Evolutionary conservation across 2,113 vertebrate species (phyloP).

Genomic region (Benitochromis conjunctus): DNA sequence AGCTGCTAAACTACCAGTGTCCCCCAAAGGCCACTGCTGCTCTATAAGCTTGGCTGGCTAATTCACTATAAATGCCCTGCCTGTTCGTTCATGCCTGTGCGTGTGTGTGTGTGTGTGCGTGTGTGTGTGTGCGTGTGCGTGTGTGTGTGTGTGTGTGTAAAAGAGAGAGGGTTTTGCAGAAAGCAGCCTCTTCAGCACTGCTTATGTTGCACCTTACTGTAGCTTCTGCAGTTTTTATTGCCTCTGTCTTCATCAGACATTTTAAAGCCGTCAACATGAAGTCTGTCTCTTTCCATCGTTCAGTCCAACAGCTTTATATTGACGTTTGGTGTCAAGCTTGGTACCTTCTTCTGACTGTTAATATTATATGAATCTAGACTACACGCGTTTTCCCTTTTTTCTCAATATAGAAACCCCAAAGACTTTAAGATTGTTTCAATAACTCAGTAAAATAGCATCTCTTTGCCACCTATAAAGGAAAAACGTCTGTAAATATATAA

Average conservation of each 20-base stretch:
- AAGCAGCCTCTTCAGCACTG: neutral
- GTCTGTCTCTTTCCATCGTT: neutral
- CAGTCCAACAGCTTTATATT: neutral
- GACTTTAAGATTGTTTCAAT: neutral
- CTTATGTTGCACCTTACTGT: neutral
- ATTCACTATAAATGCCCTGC: constrained; percentile 21
- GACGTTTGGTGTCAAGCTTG: neutral
- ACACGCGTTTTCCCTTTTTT: neutral
- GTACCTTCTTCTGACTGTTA: neutral
- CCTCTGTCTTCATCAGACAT: constrained; percentile 16
- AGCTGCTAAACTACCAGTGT: constrained; percentile 11
- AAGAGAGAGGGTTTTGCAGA: neutral
- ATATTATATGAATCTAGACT: neutral
- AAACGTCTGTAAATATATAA: neutral
- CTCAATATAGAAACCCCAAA: neutral
- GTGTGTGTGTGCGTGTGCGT: neutral
- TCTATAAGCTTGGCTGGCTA: constrained; percentile 34
- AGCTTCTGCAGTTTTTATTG: constrained; percentile 1
- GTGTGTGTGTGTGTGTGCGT: neutral
- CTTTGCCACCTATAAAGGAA: neutral
- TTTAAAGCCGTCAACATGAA: neutral
- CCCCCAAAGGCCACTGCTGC: constrained; percentile 28
- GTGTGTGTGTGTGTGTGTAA: neutral
- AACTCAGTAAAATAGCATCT: neutral
- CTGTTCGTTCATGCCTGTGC: neutral